Base-by-base conservation (phyloP, 1,140 invertebrate species). In the Leptestheria dahalacensis region DNA sequence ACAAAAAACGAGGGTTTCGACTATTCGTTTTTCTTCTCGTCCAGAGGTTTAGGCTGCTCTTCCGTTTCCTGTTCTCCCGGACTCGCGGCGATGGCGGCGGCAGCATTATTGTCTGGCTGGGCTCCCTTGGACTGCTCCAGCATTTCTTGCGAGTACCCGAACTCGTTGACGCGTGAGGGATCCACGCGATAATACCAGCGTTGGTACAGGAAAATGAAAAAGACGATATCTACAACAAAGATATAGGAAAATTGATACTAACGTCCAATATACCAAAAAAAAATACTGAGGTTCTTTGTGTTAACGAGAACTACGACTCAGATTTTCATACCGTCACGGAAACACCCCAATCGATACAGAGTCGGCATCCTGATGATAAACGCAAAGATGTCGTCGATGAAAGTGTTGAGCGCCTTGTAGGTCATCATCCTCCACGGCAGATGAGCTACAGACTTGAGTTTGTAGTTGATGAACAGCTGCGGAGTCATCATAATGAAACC, bases 401-500 rank as follows among this genome's bases (percentile, higher is more conserved):
- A 99, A 2, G 96, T 99, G 71, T 99, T 99, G n/a, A 99, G 79
- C 70, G 96, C 97, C 78, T 99, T 99, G 69, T 99, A 99, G 12
- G 93, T 95, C 80, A 99, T 83, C 95, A 98, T 99, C 57, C 96
- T 78, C 95, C 96, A 99, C 2, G 96, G 96, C 62, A 99, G 75
- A 77, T 99, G 96, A 10, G 96, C 96, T 0, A 99, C 95, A 20
- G 94, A 98, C 71, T 99, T 98, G 49, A 99, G 71, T 75, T 99
- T 99, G 72, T 99, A 99, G 73, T 99, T 99, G 62, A 99, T 99
- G 69, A 99, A 99, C 49, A 99, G 72, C 71, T 98, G 95, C 9
- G 96, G 95, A 3, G 95, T 99, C 96, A 99, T 99, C 91, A 97
- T 95, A 54, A 99, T 99, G 69, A 99, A 99, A 57, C 96, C 81